Evolutionary conservation across 1,140 invertebrate genomes (phyloP), one percentile per base, ranked within the genome.

Genomic region (Drosophila neocordata): DNA sequence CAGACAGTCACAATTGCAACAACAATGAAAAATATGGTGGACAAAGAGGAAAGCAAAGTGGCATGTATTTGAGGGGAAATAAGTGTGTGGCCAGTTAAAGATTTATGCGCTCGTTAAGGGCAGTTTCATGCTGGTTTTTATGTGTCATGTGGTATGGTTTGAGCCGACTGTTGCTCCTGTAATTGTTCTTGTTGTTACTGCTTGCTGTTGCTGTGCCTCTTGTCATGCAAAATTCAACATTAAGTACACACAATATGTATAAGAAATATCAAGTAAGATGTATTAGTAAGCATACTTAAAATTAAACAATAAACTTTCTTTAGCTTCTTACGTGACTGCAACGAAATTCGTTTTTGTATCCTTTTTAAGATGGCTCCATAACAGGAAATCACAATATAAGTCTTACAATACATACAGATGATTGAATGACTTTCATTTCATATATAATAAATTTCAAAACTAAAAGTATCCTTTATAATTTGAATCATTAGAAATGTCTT

Each of bases 101-200:
- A 84, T 84, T 84, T 84, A 84, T 84, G 81, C 77, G 81, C 73
- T 85, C 81, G 81, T 84, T 84, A 84, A 84, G 81, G 81, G 82
- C 77, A 84, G 81, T 77, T 85, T 79, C 73, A 84, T 84, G 81
- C 77, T 74, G 78, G 77, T 81, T 85, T 85, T 84, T 85, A 85
- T 84, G 80, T 84, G 82, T 85, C 81, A 80, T 84, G 77, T 65
- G 81, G 48, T 62, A 31, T 31, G 27, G 27, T 44, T 44, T 18
- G 35, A 24, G 60, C 37, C 60, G 27, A 71, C 38, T 37, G 18
- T 20, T 71, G 27, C 55, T 58, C 34, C 52, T 44, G 51, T 48
- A 24, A 34, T 37, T 65, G 61, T 62, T 37, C 35, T 55, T 55
- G 13, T 7, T 58, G 31, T 55, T 51, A 12, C 8, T 58, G 31